Percentiles rank a stretch among this genome's conserved stretches.
Evolutionary conservation across 2,797 vertebrate species (phyloP).

Genomic region (Heteromormyrus szaboi): DNA sequence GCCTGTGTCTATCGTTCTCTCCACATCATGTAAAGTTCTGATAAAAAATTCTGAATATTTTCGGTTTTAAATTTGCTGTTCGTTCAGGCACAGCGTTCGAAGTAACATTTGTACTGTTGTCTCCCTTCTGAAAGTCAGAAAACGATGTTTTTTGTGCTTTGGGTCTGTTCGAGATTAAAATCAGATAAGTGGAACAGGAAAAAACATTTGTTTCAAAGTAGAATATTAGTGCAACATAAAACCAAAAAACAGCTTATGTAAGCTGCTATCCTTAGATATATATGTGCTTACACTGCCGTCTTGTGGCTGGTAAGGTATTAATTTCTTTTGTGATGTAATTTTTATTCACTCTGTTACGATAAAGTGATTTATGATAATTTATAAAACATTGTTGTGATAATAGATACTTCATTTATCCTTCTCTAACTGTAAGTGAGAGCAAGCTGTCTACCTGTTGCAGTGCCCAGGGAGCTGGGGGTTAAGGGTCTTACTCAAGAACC

Average conservation of each 20-base stretch:
- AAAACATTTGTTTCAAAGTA: conserved; percentile 5
- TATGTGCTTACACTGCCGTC: conserved; percentile 29
- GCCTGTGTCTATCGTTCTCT: neutral
- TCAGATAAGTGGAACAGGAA: neutral
- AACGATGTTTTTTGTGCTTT: conserved; percentile 2
- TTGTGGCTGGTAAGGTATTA: conserved; percentile 19
- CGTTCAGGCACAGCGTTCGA: neutral
- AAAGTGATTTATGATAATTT: neutral
- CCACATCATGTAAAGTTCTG: neutral
- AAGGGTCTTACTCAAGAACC: neutral
- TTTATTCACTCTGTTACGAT: neutral
- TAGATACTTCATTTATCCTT: neutral
- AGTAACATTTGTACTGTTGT: neutral
- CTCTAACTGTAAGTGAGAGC: neutral
- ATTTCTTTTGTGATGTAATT: neutral
- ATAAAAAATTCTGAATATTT: neutral
- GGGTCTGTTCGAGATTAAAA: conserved; percentile 11
- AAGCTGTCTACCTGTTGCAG: neutral
- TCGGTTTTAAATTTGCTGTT: neutral
- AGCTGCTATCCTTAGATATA: neutral
- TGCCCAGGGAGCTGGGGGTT: neutral
- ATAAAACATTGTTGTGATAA: neutral
- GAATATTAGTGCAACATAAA: neutral
- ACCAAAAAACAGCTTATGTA: neutral
- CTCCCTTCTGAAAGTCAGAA: neutral